Percentiles rank a stretch among this genome's conserved stretches.
Conservation (phyloP, 2,113 vertebrate genomes). For the Catharus bicknelli region DNA sequence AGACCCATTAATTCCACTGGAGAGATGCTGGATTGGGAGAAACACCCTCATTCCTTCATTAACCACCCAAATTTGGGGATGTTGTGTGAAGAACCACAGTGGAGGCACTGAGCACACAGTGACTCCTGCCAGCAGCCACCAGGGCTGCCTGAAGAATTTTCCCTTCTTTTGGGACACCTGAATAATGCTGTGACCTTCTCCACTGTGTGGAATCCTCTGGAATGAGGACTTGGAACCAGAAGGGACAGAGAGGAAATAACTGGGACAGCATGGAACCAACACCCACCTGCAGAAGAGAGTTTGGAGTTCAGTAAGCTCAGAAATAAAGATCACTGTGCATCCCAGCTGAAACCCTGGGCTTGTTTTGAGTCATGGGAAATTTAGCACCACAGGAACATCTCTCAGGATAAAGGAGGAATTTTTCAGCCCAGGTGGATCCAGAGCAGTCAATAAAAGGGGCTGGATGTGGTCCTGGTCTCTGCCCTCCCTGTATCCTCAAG, state of each 20-base stretch:
- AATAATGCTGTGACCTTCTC: neutral
- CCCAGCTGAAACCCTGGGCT: fast-evolving
- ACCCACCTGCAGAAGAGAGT: fast-evolving
- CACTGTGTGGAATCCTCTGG: fast-evolving
- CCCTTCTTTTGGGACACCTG: neutral
- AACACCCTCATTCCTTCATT: neutral
- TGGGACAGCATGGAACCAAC: neutral
- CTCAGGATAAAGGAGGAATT: neutral
- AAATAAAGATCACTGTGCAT: neutral
- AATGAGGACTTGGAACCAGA: neutral
- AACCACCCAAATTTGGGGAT: neutral
- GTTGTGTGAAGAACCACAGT: fast-evolving
- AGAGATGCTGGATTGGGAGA: neutral
- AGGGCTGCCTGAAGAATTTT: neutral
- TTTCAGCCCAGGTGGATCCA: neutral
- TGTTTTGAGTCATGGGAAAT: neutral
- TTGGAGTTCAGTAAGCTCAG: neutral
- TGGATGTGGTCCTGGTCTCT: neutral
- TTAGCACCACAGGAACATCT: neutral
- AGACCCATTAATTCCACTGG: neutral
- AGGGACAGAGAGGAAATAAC: neutral
- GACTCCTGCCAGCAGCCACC: neutral
- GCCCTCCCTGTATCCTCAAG: neutral
- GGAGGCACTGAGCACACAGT: neutral
- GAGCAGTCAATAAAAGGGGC: neutral